These are phyloP conservation scores for Oenanthe melanoleuca DNA, from an alignment of 2,113 vertebrate species.

Conservation along the genomic window DNA sequence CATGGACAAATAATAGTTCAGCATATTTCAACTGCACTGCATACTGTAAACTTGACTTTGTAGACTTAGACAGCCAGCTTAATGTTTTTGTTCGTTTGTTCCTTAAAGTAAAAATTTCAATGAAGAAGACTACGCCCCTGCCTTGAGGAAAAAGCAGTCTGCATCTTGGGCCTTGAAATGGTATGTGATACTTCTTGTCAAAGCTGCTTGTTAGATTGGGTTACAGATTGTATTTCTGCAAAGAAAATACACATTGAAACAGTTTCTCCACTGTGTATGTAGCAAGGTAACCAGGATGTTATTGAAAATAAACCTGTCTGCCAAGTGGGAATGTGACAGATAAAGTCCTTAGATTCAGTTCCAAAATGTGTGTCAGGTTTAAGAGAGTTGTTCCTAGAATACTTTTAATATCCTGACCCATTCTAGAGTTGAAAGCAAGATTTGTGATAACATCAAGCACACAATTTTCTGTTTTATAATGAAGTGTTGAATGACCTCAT, in stretches of 20 bases:
- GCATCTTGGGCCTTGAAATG: constrained; percentile 96
- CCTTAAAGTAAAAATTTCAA: constrained; percentile 86
- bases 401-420: not conserved
- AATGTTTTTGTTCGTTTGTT: not conserved
- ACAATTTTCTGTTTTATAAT: not conserved
- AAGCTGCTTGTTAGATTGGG: not conserved
- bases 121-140: constrained; percentile 90
- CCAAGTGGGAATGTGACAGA: not conserved
- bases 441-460: not conserved
- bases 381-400: not conserved
- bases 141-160: constrained; percentile 92
- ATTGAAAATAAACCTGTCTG: not conserved
- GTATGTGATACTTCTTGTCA: constrained; percentile 65
- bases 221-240: not conserved
- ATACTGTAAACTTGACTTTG: not conserved
- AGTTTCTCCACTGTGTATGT: not conserved
- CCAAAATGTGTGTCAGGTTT: not conserved
- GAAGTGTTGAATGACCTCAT: not conserved
- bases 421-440: not conserved
- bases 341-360: not conserved
- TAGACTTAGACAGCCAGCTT: not conserved
- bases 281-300: not conserved
- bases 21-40: not conserved
- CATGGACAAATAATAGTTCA: not conserved
- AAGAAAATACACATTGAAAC: not conserved